Evolutionary conservation across 2,888 invertebrate species (phyloP), one percentile per base, ranked within the genome.

Genomic region (Pyrochroa serraticornis): DNA sequence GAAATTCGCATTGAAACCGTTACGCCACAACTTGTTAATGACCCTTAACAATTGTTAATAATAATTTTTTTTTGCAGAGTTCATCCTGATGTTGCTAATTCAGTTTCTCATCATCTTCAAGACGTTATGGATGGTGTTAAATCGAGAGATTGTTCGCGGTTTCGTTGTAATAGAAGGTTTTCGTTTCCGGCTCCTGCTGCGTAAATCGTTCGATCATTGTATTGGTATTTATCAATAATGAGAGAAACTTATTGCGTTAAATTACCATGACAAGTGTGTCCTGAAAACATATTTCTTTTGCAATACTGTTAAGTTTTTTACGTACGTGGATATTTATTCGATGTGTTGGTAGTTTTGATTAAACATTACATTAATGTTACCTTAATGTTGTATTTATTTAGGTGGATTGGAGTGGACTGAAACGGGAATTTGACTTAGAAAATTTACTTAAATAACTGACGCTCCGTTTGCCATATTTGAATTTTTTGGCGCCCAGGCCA

Each of bases 71-170:
- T 53, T 83, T 83, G 41, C 83, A 90, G 90, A 78, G 84, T 89
- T 61, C 87, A 83, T 80, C 85, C 81, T 71, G 84, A 77, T 70
- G 82, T 84, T 68, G 82, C 81, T 12, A 77, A 81, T 6, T 81
- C 83, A 32, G 87, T 90, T 63, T 85, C 87, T 7, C 82, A 83
- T 68, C 89, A 90, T 75, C 84, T 90, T 57, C 84, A 87, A 43
- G 89, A 90, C 77, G 90, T 90, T 47, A 89, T 89, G 87, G 83
- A 85, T 7, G 89, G 90, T 58, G 87, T 89, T 66, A 83, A 87
- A 65, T 83, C 82, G 73, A 84, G 87, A 79, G 86, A 88, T 77
- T 91, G 90, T 78, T 81, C 82, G 39, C 80, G 83, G 68, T 90
- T 89, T 80, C 75, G 76, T 53, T 90, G 90, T 74, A 76, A 71